Evolutionary conservation across 2,797 vertebrate species (phyloP).

Genomic region (Sebastes baramenuke): DNA sequence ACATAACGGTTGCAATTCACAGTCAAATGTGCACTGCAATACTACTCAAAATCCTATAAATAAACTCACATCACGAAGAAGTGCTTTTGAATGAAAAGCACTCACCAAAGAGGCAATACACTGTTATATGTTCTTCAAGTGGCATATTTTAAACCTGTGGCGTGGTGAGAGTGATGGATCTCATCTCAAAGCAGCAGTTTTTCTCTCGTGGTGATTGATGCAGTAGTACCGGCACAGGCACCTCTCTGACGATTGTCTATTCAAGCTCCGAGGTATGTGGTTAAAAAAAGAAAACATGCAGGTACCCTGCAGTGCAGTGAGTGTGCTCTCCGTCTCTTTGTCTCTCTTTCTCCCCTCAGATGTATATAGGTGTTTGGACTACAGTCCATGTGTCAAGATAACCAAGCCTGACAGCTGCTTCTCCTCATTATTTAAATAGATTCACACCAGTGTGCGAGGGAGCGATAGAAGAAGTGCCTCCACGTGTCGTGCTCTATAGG

Average conservation of each 20-base stretch:
- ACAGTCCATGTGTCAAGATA: slow-evolving; percentile 68
- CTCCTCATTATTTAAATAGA: slow-evolving; percentile 78
- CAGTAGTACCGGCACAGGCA: slow-evolving; percentile 20
- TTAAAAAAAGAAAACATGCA: slow-evolving; percentile 68
- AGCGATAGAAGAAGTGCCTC: slow-evolving; percentile 35
- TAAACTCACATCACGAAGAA: neutral
- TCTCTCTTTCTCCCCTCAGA: slow-evolving; percentile 42
- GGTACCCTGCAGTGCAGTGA: slow-evolving; percentile 63
- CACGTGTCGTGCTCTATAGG: slow-evolving; percentile 28
- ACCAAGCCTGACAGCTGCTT: slow-evolving; percentile 73
- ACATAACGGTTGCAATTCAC: slow-evolving; percentile 1
- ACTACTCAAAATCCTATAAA: neutral
- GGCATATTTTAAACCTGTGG: slow-evolving; percentile 8
- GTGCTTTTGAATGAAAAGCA: slow-evolving; percentile 5
- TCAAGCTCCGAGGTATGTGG: slow-evolving; percentile 66
- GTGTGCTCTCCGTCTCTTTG: slow-evolving; percentile 42
- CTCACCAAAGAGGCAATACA: neutral
- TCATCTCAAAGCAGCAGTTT: slow-evolving; percentile 26
- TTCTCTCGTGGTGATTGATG: slow-evolving; percentile 63
- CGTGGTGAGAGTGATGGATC: slow-evolving; percentile 28
- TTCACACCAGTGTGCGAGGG: slow-evolving; percentile 47
- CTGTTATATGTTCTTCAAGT: slow-evolving; percentile 11
- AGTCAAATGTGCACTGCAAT: neutral
- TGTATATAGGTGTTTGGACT: slow-evolving; percentile 67
- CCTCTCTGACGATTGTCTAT: slow-evolving; percentile 64